Base-by-base conservation (phyloP, 2,888 invertebrate genomes). In the Oxytorus armatus region DNA sequence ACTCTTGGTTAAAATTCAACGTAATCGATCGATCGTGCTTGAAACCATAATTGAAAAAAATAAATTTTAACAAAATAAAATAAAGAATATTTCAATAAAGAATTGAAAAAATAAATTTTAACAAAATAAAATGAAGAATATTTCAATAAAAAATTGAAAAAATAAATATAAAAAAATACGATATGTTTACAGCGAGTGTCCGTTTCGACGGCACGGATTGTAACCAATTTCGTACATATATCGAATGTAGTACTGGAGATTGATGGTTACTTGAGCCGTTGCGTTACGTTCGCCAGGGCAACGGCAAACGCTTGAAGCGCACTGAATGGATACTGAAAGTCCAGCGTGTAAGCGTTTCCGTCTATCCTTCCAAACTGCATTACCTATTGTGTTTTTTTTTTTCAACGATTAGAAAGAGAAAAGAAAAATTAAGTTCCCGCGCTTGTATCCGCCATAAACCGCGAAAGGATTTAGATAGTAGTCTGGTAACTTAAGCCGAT, bases 301-400 rank as follows among this genome's bases (percentile, higher is more conserved):
- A 99, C 99, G 72, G 98, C 98, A 93, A 99, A 99, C 77, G 99
- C 99, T 93, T 99, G 99, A 82, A 99, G 95, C 85, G 99, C 98
- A 77, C 98, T 98, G 93, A 99, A 99, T 33, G 99, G 99, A 92
- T 98, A 98, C 92, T 99, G 98, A 93, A 99, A 99, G 93, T 99
- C 99, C 90, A 99, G 93, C 0, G 99, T 99, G 93, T 99, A 99
- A 53, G 99, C 98, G 92, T 99, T 99, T 87, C 97, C 98, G 93
- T 99, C 99, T 88, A 99, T 99, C 79, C 99, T 95, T 10, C 99
- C 99, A 93, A 99, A 99, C 93, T 99, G 99, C 98, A 99, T 99
- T 80, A 99, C 99, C 98, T 99, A 47, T 59, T 59, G 49, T 59
- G 1, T n/a, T 23, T 3, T 5, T 23, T 47, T 47, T n/a, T n/a